Percentiles rank a stretch among this genome's conserved stretches.
These are phyloP conservation scores for Spialia ferax DNA, from an alignment of 2,888 invertebrate genomes.

Conservation along the genomic window DNA sequence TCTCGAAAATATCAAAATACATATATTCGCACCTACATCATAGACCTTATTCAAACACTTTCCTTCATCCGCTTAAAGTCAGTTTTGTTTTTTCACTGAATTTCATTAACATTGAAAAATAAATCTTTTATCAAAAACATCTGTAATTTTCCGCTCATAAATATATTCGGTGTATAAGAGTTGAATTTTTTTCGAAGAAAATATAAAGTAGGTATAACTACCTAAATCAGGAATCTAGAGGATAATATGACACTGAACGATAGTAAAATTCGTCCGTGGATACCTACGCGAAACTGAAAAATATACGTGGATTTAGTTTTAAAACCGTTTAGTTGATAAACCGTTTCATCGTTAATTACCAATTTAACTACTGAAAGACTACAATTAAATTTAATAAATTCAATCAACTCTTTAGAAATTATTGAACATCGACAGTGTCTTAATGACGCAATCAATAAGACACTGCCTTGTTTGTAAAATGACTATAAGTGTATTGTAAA, in stretches of 20 bases:
- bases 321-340: no score
- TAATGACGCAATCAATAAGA: no score
- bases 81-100: conserved; percentile 15
- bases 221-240: background rate
- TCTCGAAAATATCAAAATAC: background rate
- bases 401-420: no score
- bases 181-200: conserved; percentile 26
- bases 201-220: conserved; percentile 30
- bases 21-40: background rate
- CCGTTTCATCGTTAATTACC: no score
- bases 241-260: conserved; percentile 2
- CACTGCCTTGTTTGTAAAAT: no score
- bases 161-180: conserved; percentile 22
- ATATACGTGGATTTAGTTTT: background rate
- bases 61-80: conserved; percentile 16
- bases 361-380: no score
- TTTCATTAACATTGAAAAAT: conserved; percentile 23
- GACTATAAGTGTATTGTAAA: no score
- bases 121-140: background rate
- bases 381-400: no score
- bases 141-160: conserved; percentile 33
- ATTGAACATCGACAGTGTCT: no score
- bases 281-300: background rate
- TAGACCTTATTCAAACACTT: conserved; percentile 7
- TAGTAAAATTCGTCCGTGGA: background rate